Percentiles rank a stretch among this genome's conserved stretches.
These are phyloP conservation scores for Rhynchomys soricoides DNA, from an alignment of 2,113 vertebrate genomes.

Conservation along the genomic window DNA sequence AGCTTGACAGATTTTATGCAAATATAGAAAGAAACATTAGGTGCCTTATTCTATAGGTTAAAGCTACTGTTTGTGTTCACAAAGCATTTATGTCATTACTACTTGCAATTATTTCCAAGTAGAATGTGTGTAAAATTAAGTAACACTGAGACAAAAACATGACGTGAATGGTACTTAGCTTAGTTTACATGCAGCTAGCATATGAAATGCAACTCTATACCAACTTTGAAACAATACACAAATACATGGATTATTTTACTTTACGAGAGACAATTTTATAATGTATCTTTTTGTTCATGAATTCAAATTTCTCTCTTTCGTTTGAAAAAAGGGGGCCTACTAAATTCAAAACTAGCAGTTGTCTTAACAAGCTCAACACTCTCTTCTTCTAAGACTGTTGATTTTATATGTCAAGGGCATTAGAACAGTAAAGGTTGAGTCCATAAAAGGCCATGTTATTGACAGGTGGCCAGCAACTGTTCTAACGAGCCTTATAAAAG, in stretches of 20 bases:
- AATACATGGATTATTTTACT: constrained; percentile 51
- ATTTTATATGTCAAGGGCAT: constrained; percentile 66
- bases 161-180: constrained; percentile 14
- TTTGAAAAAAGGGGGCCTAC: constrained; percentile 42
- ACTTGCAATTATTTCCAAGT: constrained; percentile 53
- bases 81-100: constrained; percentile 45
- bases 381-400: constrained; percentile 36
- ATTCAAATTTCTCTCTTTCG: constrained; percentile 47
- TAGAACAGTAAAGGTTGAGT: constrained; percentile 60
- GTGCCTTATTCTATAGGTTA: constrained; percentile 14
- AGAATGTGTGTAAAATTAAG: constrained; percentile 45
- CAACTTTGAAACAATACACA: constrained; percentile 30
- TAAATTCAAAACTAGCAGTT: constrained; percentile 58
- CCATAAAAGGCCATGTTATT: constrained; percentile 68
- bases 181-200: background rate
- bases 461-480: constrained; percentile 74
- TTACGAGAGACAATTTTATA: constrained; percentile 35
- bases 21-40: constrained; percentile 46
- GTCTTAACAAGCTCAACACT: background rate
- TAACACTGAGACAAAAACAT: constrained; percentile 34
- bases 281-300: background rate
- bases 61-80: constrained; percentile 28
- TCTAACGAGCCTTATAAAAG: constrained; percentile 70
- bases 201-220: constrained; percentile 41
- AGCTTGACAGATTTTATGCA: constrained; percentile 67